phyloP scores from a whole-genome alignment of 2,113 vertebrate species.

The Melanerpes aurifrons region DNA sequence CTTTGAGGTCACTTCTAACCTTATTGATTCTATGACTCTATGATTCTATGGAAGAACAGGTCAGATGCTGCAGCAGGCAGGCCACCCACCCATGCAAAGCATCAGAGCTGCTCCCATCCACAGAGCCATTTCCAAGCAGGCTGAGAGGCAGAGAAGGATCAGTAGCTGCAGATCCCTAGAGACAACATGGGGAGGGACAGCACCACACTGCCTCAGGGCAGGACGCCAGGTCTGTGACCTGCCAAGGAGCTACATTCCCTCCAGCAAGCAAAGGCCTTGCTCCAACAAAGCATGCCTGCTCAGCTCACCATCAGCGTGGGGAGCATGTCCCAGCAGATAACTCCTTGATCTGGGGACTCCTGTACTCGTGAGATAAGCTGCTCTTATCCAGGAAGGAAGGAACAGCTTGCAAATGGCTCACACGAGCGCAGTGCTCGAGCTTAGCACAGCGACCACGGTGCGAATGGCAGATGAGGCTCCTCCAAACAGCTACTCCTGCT shows the following conservation, averaged over 20 bases:
- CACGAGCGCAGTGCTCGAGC: neutral
- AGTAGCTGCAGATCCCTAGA: neutral
- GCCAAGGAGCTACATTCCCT: neutral
- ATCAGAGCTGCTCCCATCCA: neutral
- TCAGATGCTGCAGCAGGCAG: neutral
- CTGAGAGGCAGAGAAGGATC: neutral
- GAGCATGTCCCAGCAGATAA: neutral
- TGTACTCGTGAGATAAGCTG: neutral
- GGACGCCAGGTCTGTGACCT: neutral
- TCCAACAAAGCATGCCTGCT: neutral
- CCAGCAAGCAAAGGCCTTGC: neutral
- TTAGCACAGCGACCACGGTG: neutral
- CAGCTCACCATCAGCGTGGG: accelerated
- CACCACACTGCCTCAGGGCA: neutral
- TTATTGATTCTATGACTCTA: no score
- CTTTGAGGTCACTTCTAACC: no score
- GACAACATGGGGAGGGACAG: neutral
- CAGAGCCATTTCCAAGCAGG: neutral
- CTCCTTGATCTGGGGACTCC: neutral
- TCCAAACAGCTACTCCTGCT: neutral
- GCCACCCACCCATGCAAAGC: no score
- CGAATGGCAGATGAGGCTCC: neutral
- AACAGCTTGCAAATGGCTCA: neutral
- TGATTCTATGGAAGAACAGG: neutral
- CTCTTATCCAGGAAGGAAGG: neutral